Percentiles rank a stretch among this genome's conserved stretches.
Conservation (phyloP, 2,888 invertebrate genomes). For the Eumacrocentrus americanus region DNA sequence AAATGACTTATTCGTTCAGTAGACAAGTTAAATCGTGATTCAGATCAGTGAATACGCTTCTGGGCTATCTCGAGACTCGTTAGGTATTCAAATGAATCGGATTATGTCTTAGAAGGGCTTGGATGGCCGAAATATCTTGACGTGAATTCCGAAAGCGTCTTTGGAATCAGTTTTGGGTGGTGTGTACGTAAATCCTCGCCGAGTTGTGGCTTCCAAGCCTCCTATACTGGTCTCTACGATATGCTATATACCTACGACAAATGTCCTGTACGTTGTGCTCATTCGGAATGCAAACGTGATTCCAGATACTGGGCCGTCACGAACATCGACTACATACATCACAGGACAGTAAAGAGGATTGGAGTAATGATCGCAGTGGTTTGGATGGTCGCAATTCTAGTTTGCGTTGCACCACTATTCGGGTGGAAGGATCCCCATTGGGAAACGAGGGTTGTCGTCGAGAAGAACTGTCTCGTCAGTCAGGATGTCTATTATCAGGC, state of each 20-base stretch:
- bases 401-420: conserved; percentile 85
- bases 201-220: neutral
- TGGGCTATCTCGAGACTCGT: conserved; percentile 21
- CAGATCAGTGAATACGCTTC: neutral
- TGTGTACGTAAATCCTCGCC: neutral
- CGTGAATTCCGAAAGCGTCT: neutral
- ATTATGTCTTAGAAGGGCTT: conserved; percentile 22
- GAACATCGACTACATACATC: conserved; percentile 87
- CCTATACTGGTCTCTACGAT: neutral
- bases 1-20: too few species aligned
- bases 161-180: neutral
- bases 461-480: conserved; percentile 79
- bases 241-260: neutral
- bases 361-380: conserved; percentile 82
- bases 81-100: conserved; percentile 33
- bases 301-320: conserved; percentile 89
- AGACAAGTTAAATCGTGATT: neutral
- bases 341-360: conserved; percentile 77
- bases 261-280: neutral
- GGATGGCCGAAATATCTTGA: conserved; percentile 17
- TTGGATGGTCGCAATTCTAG: conserved; percentile 79
- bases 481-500: conserved; percentile 76
- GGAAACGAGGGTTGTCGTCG: conserved; percentile 66
- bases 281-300: conserved; percentile 19
- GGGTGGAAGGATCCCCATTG: conserved; percentile 80